Conservation (phyloP, 2,113 vertebrate species). For the Anas platyrhynchos region DNA sequence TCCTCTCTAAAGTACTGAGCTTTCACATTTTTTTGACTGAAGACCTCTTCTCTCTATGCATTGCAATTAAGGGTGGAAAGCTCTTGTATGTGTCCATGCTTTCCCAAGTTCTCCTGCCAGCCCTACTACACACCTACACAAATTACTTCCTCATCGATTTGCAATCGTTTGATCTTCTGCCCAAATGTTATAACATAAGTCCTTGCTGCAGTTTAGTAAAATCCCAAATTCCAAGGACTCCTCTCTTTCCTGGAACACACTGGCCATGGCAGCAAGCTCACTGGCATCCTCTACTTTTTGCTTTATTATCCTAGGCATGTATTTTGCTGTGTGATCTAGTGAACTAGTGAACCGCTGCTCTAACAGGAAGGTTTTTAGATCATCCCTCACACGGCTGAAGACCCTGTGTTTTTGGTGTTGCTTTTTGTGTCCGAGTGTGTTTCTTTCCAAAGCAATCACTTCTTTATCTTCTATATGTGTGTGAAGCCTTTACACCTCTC, state of each 20-base stretch:
- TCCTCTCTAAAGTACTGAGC: neutral
- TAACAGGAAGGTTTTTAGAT: neutral
- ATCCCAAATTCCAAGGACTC: neutral
- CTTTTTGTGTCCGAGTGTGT: neutral
- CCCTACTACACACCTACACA: neutral
- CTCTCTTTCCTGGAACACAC: neutral
- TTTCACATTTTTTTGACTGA: neutral
- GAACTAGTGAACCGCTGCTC: neutral
- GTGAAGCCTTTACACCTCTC: neutral
- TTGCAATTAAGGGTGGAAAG: neutral
- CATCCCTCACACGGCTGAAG: neutral
- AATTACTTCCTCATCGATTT: neutral
- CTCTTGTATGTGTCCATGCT: neutral
- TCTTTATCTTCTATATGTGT: accelerated
- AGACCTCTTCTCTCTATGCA: neutral
- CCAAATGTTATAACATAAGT: neutral
- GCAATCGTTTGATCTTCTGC: neutral
- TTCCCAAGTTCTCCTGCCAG: neutral
- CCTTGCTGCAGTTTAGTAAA: neutral
- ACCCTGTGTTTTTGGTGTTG: neutral
- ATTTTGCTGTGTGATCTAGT: neutral
- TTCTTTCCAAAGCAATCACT: neutral
- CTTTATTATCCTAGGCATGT: neutral
- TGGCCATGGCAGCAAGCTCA: neutral
- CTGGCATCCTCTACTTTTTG: neutral